These are phyloP conservation scores for Oscheius sp. DNA, from an alignment of 2,888 invertebrate species.

Conservation along the genomic window DNA sequence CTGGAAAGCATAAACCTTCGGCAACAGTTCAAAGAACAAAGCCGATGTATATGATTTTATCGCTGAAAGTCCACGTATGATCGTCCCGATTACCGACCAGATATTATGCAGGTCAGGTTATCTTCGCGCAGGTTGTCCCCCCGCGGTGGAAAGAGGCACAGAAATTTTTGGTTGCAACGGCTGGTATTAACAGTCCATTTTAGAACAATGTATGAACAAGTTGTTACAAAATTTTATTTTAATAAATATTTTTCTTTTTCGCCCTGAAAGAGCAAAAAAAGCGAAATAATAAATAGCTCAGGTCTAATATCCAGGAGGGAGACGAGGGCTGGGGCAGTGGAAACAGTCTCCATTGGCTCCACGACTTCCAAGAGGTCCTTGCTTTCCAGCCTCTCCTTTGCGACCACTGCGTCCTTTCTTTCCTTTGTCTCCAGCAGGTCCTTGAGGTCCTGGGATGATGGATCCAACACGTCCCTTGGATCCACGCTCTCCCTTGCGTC, in stretches of 20 bases:
- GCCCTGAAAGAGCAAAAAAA: too few relatives aligned
- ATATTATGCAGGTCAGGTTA: constrained; percentile 19
- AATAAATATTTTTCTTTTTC: constrained; percentile 11
- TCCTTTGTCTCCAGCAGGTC: constrained; percentile 60
- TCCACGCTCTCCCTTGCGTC: constrained; percentile 60
- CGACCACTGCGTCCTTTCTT: constrained; percentile 48
- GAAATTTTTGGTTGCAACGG: too few relatives aligned
- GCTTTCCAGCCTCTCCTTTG: constrained; percentile 56
- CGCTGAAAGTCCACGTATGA: too few relatives aligned
- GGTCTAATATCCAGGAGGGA: constrained; percentile 61
- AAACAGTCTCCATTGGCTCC: constrained; percentile 61
- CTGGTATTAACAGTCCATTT: too few relatives aligned
- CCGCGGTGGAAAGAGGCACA: too few relatives aligned
- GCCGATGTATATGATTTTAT: too few relatives aligned
- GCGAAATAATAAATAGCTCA: too few relatives aligned
- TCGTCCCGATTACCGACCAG: constrained; percentile 17
- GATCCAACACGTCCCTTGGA: constrained; percentile 60
- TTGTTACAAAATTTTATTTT: constrained; percentile 25
- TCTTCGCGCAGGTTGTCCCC: too few relatives aligned
- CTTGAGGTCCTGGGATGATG: constrained; percentile 58
- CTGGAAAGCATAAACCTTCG: too few relatives aligned
- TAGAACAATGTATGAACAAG: too few relatives aligned
- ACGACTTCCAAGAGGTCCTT: constrained; percentile 56
- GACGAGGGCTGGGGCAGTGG: constrained; percentile 65
- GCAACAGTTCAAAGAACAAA: too few relatives aligned